Evolutionary conservation across 2,888 invertebrate genomes (phyloP).

Genomic region (Gonocerus acuteangulatus): DNA sequence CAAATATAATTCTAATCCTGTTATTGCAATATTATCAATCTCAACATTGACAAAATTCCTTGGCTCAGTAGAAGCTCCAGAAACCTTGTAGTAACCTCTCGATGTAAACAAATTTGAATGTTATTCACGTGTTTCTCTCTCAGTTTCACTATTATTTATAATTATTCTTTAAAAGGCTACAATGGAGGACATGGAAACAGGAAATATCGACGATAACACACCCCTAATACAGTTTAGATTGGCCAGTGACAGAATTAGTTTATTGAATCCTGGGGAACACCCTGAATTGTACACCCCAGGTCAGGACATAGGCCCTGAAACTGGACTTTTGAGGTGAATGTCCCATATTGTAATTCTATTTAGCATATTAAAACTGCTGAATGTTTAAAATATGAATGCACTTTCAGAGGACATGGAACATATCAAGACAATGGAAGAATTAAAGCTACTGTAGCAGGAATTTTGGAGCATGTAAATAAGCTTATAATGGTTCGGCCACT

Average conservation of each 20-base stretch:
- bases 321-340: constrained; percentile 74
- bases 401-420: constrained; percentile 87
- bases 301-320: constrained; percentile 73
- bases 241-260: constrained; percentile 26
- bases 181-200: constrained; percentile 5
- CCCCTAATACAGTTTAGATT: constrained; percentile 9
- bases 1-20: too few relatives aligned
- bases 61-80: too few relatives aligned
- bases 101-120: constrained; percentile 19
- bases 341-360: too few relatives aligned
- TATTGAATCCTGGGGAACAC: constrained; percentile 27
- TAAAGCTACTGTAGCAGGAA: constrained; percentile 89
- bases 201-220: constrained; percentile 1
- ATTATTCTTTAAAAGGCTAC: too few relatives aligned
- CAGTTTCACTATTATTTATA: neutral
- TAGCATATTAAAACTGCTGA: too few relatives aligned
- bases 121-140: constrained; percentile 1
- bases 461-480: constrained; percentile 89
- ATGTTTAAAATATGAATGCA: neutral
- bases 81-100: neutral
- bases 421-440: constrained; percentile 74
- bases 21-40: too few relatives aligned
- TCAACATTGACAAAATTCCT: too few relatives aligned
- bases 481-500: constrained; percentile 84
- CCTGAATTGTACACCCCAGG: constrained; percentile 76